Conservation (phyloP, 2,888 invertebrate genomes). For the Lymantria monacha region DNA sequence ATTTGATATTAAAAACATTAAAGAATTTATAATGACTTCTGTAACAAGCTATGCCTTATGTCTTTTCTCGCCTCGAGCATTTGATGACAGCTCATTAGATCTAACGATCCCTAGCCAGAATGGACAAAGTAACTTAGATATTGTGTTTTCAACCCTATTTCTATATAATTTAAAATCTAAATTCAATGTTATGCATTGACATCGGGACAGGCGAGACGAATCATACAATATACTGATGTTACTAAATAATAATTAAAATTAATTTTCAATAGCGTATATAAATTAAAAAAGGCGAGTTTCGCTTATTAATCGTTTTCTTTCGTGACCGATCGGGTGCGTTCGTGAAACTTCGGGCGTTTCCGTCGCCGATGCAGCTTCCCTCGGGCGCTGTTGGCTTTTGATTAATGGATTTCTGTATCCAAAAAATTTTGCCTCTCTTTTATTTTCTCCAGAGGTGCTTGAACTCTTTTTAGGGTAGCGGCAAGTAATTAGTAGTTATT, state of each 20-base stretch:
- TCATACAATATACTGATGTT: conserved; percentile 35
- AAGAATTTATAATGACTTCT: conserved; percentile 27
- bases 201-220: conserved; percentile 25
- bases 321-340: conserved; percentile 38
- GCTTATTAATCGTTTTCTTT: conserved; percentile 40
- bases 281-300: conserved; percentile 49
- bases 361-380: conserved; percentile 34
- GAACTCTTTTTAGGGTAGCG: conserved; percentile 57
- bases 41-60: conserved; percentile 27
- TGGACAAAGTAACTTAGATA: conserved; percentile 7
- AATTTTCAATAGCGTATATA: conserved; percentile 50
- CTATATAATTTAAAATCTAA: conserved; percentile 4
- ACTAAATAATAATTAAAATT: conserved; percentile 54
- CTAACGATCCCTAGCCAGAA: conserved; percentile 18
- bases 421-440: conserved; percentile 46
- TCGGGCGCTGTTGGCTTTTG: conserved; percentile 50
- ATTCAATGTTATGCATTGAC: conserved; percentile 13
- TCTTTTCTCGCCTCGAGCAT: conserved; percentile 26
- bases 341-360: conserved; percentile 33
- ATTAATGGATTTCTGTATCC: conserved; percentile 62
- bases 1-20: conserved; percentile 29
- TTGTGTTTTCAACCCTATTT: conserved; percentile 11
- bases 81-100: conserved; percentile 23
- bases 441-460: conserved; percentile 47
- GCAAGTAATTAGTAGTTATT: conserved; percentile 52